Conservation (phyloP, 2,113 vertebrate genomes). For the Malurus melanocephalus region DNA sequence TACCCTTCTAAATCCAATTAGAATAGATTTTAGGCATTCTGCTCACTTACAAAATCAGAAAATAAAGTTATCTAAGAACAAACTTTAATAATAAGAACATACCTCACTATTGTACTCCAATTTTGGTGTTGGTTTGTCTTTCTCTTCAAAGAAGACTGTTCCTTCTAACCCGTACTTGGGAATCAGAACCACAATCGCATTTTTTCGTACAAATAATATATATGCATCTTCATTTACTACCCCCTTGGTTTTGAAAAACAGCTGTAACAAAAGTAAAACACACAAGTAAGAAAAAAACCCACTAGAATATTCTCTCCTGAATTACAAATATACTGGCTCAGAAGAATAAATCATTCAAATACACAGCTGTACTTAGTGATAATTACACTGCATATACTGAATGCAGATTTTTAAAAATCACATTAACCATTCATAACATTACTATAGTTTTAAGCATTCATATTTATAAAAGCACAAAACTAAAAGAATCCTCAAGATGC, state of each 20-base stretch:
- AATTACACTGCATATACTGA: not conserved
- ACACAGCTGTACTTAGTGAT: not conserved
- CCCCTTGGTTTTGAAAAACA: slow-evolving; percentile 93
- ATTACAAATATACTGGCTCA: not conserved
- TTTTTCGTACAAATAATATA: slow-evolving; percentile 93
- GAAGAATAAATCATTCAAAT: not conserved
- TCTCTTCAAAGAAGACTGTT: slow-evolving; percentile 92
- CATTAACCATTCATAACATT: not conserved
- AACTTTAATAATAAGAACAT: not conserved
- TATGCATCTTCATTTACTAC: slow-evolving; percentile 92
- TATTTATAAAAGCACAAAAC: not conserved
- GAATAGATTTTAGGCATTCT: not conserved
- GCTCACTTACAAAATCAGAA: not conserved
- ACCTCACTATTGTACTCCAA: slow-evolving; percentile 88
- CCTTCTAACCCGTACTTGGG: slow-evolving; percentile 96
- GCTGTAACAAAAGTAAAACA: slow-evolving; percentile 68
- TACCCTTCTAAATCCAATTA: not conserved
- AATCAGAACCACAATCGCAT: slow-evolving; percentile 94
- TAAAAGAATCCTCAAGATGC: not conserved
- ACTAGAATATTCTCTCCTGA: not conserved
- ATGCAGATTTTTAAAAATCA: not conserved
- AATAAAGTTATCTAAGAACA: not conserved
- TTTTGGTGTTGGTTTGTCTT: slow-evolving; percentile 77
- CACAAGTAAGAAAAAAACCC: not conserved
- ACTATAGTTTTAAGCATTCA: not conserved